A percentile compares a stretch with the other conserved stretches of the same genome.
Conservation (phyloP, 2,888 invertebrate genomes). For the Athetis lepigone region DNA sequence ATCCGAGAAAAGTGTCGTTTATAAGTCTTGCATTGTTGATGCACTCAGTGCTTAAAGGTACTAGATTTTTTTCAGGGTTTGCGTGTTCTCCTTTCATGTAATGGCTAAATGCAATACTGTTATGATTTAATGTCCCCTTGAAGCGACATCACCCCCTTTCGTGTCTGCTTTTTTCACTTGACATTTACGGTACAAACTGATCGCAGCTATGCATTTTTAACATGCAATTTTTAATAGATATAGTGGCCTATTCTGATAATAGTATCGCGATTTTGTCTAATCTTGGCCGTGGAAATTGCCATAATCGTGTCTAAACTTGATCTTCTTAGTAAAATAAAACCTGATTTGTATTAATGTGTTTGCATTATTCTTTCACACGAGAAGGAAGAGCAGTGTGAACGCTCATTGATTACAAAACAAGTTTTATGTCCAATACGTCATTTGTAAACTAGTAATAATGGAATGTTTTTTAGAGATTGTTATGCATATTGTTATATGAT, state of each 20-base stretch:
- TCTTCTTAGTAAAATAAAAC: not conserved
- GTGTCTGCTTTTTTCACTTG: not conserved
- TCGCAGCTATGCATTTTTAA: not conserved
- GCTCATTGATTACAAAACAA: slow-evolving; percentile 5
- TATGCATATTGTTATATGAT: not conserved
- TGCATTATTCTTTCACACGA: not conserved
- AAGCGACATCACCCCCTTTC: not conserved
- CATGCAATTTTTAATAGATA: not conserved
- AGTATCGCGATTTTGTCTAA: not conserved
- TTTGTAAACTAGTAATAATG: not conserved
- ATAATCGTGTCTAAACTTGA: not conserved
- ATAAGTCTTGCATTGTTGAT: slow-evolving; percentile 12
- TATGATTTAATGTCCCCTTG: not conserved
- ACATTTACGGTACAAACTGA: not conserved
- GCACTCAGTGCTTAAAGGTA: slow-evolving; percentile 11
- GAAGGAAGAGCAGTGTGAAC: not conserved
- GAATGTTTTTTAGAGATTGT: not conserved
- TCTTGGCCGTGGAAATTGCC: not conserved
- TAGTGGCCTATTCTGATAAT: not conserved
- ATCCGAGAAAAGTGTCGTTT: not conserved
- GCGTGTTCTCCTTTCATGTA: slow-evolving; percentile 16
- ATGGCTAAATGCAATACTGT: not conserved
- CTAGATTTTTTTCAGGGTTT: not conserved
- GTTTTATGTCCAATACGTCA: slow-evolving; percentile 22
- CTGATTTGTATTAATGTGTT: not conserved